These are phyloP conservation scores for Autographa pulchrina DNA, from an alignment of 2,888 invertebrate genomes.

Conservation along the genomic window DNA sequence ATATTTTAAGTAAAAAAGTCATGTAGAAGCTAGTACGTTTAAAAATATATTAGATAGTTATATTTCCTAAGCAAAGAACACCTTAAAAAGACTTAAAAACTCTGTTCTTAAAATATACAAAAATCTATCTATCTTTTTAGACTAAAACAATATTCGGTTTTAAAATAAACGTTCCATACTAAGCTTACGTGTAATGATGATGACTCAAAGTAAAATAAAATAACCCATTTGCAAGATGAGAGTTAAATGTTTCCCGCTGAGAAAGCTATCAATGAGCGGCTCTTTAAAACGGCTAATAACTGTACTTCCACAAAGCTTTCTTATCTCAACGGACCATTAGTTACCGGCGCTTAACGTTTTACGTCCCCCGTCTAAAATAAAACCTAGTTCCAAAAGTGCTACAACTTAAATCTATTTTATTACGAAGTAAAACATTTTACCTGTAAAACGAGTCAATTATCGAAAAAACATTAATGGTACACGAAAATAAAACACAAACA, in stretches of 20 bases:
- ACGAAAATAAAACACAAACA: slow-evolving; percentile 67
- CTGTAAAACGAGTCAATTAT: slow-evolving; percentile 64
- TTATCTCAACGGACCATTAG: slow-evolving; percentile 85
- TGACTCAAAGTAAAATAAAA: slow-evolving; percentile 10
- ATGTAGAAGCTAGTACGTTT: too few relatives aligned
- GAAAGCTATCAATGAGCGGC: slow-evolving; percentile 50
- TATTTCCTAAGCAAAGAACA: background rate
- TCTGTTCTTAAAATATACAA: too few relatives aligned
- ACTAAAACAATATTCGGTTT: background rate
- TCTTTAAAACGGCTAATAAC: slow-evolving; percentile 64
- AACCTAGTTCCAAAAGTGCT: slow-evolving; percentile 67
- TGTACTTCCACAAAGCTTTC: slow-evolving; percentile 67
- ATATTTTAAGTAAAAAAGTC: too few relatives aligned
- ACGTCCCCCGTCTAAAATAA: slow-evolving; percentile 74
- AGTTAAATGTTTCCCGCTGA: slow-evolving; percentile 23
- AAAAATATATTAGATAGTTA: background rate
- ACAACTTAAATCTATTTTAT: slow-evolving; percentile 68
- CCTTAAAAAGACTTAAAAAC: background rate
- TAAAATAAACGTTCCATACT: background rate
- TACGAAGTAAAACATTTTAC: slow-evolving; percentile 69
- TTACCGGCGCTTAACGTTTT: slow-evolving; percentile 75
- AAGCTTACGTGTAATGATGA: background rate
- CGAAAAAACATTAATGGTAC: slow-evolving; percentile 51
- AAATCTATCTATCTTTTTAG: background rate
- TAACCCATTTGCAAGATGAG: slow-evolving; percentile 23